Conservation (phyloP, 1,140 invertebrate genomes). For the Drosophila ercepeae region DNA sequence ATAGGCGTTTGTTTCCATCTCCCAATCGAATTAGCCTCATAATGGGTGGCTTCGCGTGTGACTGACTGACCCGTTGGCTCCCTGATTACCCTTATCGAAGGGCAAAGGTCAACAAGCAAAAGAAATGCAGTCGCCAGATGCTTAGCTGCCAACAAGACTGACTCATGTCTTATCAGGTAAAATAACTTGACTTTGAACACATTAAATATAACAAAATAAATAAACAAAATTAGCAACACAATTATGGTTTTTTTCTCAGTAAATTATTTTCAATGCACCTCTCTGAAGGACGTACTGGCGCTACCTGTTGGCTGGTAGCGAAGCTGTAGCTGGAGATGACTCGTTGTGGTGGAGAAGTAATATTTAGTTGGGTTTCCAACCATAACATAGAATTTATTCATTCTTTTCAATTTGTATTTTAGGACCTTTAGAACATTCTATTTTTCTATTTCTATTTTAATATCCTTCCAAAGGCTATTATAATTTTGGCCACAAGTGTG, state of each 20-base stretch:
- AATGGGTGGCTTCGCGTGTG: constrained; percentile 17
- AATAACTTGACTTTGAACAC: constrained; percentile 15
- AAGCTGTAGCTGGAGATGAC: not conserved
- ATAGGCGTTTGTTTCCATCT: constrained; percentile 24
- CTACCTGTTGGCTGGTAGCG: not conserved
- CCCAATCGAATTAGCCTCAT: constrained; percentile 28
- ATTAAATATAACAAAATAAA: constrained; percentile 13
- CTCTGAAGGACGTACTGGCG: not conserved
- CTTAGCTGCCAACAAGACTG: constrained; percentile 17
- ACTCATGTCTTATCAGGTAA: constrained; percentile 9
- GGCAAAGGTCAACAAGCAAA: constrained; percentile 21
- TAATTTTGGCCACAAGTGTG: no score
- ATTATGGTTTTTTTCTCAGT: not conserved
- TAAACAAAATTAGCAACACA: not conserved
- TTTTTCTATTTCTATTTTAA: no score
- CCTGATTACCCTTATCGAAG: constrained; percentile 45
- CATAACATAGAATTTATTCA: not conserved
- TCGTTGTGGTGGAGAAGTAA: not conserved
- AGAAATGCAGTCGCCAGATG: constrained; percentile 1
- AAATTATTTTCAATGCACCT: not conserved
- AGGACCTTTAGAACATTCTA: no score
- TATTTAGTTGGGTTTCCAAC: not conserved
- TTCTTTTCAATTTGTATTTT: no score
- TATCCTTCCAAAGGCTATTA: no score
- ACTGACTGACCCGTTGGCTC: constrained; percentile 42